These are phyloP conservation scores for Vireo griseus DNA, from an alignment of 2,797 vertebrate genomes.

Conservation along the genomic window DNA sequence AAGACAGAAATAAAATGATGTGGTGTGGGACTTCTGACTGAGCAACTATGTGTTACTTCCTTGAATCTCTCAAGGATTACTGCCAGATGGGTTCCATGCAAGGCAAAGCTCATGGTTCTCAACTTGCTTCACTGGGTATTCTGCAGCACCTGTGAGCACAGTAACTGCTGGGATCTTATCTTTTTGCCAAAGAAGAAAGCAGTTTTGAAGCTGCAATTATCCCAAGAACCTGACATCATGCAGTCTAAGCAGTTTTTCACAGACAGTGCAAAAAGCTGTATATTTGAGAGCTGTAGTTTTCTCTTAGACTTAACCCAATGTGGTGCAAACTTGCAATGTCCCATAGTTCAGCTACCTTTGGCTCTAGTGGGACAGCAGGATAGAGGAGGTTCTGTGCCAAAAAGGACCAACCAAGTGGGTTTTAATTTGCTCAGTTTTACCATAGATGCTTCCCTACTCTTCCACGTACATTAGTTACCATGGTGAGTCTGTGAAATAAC, in stretches of 20 bases:
- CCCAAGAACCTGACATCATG: not conserved
- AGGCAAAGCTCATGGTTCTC: not conserved
- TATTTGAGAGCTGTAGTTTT: not conserved
- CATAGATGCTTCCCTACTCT: not conserved
- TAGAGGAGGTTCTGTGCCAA: not conserved
- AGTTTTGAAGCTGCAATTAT: not conserved
- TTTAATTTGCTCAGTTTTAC: not conserved
- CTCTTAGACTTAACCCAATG: not conserved
- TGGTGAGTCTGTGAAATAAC: not conserved
- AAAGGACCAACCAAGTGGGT: not conserved
- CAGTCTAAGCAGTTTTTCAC: not conserved
- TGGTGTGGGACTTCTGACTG: not conserved
- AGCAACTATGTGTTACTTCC: not conserved
- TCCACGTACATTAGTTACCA: not conserved
- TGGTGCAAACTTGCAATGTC: accelerated
- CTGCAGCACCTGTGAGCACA: not conserved
- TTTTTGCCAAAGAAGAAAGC: not conserved
- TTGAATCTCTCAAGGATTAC: not conserved
- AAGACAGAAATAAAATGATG: not conserved
- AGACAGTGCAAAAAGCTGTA: not conserved
- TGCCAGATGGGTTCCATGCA: not conserved
- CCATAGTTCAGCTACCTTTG: not conserved
- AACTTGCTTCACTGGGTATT: not conserved
- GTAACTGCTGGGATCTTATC: not conserved
- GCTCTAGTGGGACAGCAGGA: not conserved